Conservation (phyloP, 2,113 vertebrate genomes). For the Cricetomys ansorgei region DNA sequence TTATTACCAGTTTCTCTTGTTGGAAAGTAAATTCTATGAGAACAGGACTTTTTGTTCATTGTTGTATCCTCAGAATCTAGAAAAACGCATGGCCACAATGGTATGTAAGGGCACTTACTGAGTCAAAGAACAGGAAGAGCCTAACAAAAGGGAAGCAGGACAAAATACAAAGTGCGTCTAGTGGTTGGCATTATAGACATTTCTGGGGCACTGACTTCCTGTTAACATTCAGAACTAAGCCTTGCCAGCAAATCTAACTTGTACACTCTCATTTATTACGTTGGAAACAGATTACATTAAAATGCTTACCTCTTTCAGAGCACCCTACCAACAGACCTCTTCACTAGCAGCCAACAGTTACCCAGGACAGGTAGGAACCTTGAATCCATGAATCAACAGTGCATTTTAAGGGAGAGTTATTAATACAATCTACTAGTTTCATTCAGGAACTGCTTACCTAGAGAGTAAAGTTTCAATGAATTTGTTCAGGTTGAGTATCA, state of each 20-base stretch:
- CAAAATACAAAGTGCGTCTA: background rate
- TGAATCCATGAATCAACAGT: background rate
- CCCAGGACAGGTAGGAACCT: background rate
- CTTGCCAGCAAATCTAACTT: background rate
- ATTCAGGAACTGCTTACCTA: background rate
- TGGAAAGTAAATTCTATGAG: background rate
- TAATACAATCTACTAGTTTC: background rate
- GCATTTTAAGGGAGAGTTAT: background rate
- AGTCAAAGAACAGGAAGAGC: background rate
- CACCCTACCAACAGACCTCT: background rate
- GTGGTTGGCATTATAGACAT: background rate
- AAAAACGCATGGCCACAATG: background rate
- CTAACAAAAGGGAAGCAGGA: background rate
- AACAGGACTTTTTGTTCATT: background rate
- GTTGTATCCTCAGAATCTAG: background rate
- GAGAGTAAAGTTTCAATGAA: background rate
- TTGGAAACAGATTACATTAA: background rate
- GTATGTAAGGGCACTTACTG: background rate
- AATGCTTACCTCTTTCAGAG: background rate
- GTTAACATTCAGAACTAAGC: constrained; percentile 37
- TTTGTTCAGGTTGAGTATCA: background rate
- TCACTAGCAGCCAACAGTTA: background rate
- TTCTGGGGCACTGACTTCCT: background rate
- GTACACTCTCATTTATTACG: background rate
- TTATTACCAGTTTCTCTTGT: background rate